These are phyloP conservation scores for Turritopsis rubra DNA, from an alignment of 30 jellyfish, hydroid and myxozoan genomes.

Conservation along the genomic window DNA sequence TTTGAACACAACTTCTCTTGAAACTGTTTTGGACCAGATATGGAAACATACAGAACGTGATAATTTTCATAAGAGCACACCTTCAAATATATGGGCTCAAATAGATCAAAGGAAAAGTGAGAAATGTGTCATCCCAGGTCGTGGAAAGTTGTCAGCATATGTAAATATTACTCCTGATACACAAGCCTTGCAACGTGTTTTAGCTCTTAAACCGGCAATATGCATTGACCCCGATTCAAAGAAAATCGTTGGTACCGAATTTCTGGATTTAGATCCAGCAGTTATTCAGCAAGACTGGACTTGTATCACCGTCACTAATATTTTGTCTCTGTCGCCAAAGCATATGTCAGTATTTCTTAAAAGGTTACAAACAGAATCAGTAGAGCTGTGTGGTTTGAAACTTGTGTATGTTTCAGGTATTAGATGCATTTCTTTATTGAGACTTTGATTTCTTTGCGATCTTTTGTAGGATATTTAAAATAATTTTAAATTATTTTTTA, in stretches of 20 bases:
- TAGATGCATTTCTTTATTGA: neutral
- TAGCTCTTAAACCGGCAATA: conserved; percentile 5
- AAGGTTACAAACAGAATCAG: neutral
- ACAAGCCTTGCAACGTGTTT: conserved; percentile 3
- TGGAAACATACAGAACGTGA: conserved; percentile 5
- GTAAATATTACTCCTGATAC: conserved; percentile 23
- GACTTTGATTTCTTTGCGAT: neutral
- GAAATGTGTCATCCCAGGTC: conserved; percentile 26
- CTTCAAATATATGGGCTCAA: neutral
- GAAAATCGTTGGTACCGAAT: neutral
- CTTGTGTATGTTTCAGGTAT: conserved; percentile 20
- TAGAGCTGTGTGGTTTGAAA: conserved; percentile 11
- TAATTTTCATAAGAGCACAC: neutral
- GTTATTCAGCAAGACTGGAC: neutral
- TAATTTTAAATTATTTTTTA: neutral
- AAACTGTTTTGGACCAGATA: conserved; percentile 3
- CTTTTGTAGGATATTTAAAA: neutral
- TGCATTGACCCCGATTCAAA: neutral
- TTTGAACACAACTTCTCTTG: conserved; percentile 14
- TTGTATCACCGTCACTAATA: neutral
- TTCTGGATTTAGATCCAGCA: neutral
- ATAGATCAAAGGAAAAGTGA: conserved; percentile 16
- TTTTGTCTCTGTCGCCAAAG: neutral
- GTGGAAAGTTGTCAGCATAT: conserved; percentile 18
- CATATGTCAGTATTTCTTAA: conserved; percentile 14